phyloP scores from a whole-genome alignment of 2,113 vertebrate genomes.

The Paracanthobrama guichenoti region DNA sequence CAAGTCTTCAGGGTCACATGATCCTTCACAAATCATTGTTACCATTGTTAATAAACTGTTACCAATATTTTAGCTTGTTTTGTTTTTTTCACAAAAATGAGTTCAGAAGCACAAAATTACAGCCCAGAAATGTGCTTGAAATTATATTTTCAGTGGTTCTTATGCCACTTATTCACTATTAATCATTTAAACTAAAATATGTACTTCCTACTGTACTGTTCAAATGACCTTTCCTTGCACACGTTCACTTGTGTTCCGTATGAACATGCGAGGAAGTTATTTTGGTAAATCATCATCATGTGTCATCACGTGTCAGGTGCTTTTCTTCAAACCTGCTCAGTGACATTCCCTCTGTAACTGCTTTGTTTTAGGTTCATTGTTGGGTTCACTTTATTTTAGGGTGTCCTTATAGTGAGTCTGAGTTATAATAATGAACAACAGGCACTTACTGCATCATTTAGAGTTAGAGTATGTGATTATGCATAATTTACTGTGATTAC shows the following conservation, averaged over 20 bases:
- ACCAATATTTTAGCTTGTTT: too few relatives aligned
- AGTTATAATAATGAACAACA: too few relatives aligned
- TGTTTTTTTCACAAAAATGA: too few relatives aligned
- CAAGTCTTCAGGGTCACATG: neutral
- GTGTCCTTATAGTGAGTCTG: too few relatives aligned
- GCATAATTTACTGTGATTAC: too few relatives aligned
- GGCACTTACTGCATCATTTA: too few relatives aligned
- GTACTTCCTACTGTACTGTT: neutral
- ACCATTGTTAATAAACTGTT: too few relatives aligned
- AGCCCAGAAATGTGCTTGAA: too few relatives aligned
- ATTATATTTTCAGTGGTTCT: too few relatives aligned
- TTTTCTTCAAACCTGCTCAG: neutral
- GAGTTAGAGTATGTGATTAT: too few relatives aligned
- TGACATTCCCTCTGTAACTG: neutral
- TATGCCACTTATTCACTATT: neutral
- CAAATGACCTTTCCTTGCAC: neutral
- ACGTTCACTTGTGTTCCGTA: neutral
- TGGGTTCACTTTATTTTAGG: neutral
- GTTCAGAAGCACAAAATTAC: too few relatives aligned
- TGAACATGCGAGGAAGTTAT: neutral
- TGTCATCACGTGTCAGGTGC: neutral
- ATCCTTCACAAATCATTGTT: neutral
- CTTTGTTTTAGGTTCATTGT: neutral
- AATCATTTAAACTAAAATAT: neutral
- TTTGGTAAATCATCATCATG: neutral